phyloP scores from a whole-genome alignment of 2,797 vertebrate genomes.

The Aselliscus stoliczkanus region DNA sequence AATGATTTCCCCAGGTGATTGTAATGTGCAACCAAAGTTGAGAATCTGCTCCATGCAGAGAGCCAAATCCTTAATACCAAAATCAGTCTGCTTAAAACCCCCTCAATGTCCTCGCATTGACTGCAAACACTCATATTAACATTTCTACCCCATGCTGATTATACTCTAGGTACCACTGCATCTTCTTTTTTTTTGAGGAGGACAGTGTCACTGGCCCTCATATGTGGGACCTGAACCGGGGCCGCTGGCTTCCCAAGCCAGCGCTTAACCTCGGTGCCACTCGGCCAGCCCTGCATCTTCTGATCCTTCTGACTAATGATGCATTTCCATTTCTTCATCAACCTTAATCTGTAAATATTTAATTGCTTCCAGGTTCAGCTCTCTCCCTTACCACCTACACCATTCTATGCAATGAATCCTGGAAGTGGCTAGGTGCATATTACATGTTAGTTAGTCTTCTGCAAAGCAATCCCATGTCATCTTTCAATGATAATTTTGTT shows the following conservation, averaged over 20 bases:
- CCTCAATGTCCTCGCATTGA: not conserved
- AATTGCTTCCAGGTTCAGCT: not conserved
- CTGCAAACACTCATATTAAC: not conserved
- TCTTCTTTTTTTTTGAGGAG: no score
- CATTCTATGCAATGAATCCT: not conserved
- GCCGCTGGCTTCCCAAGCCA: no score
- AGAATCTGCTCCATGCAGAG: not conserved
- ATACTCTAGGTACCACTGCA: not conserved
- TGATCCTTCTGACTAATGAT: not conserved
- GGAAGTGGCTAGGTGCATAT: not conserved
- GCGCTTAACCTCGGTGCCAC: no score
- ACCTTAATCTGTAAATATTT: not conserved
- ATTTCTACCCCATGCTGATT: not conserved
- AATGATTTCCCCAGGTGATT: not conserved
- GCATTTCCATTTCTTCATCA: not conserved
- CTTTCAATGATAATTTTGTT: not conserved
- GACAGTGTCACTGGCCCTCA: no score
- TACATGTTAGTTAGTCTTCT: not conserved
- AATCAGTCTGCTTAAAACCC: not conserved
- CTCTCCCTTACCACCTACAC: not conserved
- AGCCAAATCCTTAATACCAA: not conserved
- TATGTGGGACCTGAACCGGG: no score
- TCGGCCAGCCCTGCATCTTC: no score
- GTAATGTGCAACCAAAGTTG: not conserved
- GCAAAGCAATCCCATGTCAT: not conserved